Conservation (phyloP, 1,140 invertebrate genomes). For the Chlorops oryzae region DNA sequence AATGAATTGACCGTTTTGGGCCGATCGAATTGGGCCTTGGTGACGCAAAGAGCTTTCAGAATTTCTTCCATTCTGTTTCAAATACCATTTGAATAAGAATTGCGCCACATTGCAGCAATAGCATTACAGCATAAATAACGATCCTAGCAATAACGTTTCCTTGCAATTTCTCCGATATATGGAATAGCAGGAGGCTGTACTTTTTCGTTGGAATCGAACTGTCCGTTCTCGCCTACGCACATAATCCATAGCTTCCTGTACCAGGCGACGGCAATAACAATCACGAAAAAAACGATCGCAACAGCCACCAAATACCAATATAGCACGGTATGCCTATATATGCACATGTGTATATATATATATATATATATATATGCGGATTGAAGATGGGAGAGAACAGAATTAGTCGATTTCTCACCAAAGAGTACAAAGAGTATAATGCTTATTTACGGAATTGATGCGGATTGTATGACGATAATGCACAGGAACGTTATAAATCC, state of each 20-base stretch:
- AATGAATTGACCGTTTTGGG: no score
- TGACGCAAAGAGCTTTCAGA: no score
- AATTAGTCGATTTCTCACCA: neutral
- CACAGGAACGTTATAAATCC: slow-evolving; percentile 26
- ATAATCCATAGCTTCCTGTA: slow-evolving; percentile 46
- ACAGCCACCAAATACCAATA: slow-evolving; percentile 21
- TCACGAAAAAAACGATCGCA: slow-evolving; percentile 32
- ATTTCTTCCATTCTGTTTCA: no score
- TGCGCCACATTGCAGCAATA: slow-evolving; percentile 56
- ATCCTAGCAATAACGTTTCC: slow-evolving; percentile 58
- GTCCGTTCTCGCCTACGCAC: slow-evolving; percentile 33
- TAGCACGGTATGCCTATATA: slow-evolving; percentile 5
- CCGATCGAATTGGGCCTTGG: no score
- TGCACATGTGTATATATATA: no score
- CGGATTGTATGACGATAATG: slow-evolving; percentile 32
- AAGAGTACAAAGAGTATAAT: neutral
- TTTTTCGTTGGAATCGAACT: slow-evolving; percentile 31
- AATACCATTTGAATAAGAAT: slow-evolving; percentile 61
- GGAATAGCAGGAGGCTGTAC: slow-evolving; percentile 48
- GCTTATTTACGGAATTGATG: slow-evolving; percentile 20
- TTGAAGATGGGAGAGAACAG: neutral
- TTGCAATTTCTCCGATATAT: slow-evolving; percentile 53
- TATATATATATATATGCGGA: no score
- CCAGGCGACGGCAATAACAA: slow-evolving; percentile 45
- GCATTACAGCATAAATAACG: slow-evolving; percentile 60